Evolutionary conservation across 2,888 invertebrate genomes (phyloP).

Genomic region (Zhengitettix transpicula): DNA sequence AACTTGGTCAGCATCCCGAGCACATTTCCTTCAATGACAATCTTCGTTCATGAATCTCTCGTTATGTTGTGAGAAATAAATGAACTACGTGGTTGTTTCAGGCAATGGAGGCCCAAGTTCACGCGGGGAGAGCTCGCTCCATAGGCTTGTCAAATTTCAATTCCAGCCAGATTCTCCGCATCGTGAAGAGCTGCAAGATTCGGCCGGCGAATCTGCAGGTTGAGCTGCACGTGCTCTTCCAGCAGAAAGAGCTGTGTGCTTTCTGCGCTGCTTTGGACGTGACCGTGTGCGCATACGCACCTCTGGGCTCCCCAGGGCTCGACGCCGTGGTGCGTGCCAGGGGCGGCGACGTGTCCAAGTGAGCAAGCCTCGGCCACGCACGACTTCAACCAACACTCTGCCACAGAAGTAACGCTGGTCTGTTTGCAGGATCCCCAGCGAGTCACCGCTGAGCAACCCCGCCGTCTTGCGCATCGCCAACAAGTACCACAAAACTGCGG

Average conservation of each 20-base stretch:
- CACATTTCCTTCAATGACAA: no score
- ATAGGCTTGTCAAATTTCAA: constrained; percentile 31
- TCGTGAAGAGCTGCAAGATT: constrained; percentile 20
- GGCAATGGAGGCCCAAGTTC: constrained; percentile 31
- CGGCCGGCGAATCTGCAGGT: constrained; percentile 25
- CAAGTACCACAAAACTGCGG: constrained; percentile 47
- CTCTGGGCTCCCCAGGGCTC: constrained; percentile 15
- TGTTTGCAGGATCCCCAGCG: no score
- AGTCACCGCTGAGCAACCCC: constrained; percentile 33
- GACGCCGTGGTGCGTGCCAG: constrained; percentile 23
- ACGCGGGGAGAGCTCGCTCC: constrained; percentile 21
- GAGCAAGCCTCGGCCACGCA: not conserved
- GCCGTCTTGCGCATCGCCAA: constrained; percentile 37
- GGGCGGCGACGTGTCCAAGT: constrained; percentile 9
- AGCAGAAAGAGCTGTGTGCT: constrained; percentile 21
- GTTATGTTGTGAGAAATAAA: no score
- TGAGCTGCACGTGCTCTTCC: constrained; percentile 27
- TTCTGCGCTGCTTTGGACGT: constrained; percentile 22
- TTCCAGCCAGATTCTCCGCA: constrained; percentile 23
- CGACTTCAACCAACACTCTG: no score
- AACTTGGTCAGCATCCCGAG: no score
- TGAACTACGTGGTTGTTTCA: constrained; percentile 8
- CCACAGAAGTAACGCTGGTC: no score
- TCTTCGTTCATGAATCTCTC: no score
- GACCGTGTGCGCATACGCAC: constrained; percentile 15